Percentiles rank a stretch among this genome's conserved stretches.
Conservation (phyloP, 2,888 invertebrate species). For the Pollenia griseotomentosa region DNA sequence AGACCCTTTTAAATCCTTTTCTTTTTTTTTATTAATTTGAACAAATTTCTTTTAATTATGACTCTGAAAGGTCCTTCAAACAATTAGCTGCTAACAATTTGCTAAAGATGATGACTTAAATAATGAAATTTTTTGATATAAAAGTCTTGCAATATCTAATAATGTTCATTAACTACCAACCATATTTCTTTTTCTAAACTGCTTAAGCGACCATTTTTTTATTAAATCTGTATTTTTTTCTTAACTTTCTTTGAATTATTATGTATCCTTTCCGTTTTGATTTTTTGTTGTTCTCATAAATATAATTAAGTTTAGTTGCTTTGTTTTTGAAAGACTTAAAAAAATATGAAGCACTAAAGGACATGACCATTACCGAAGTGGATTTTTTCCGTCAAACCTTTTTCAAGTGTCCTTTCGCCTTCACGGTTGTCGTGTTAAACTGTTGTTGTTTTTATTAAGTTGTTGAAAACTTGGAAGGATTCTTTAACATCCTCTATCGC, state of each 20-base stretch:
- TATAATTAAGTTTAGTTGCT: constrained; percentile 61
- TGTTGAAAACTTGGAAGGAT: constrained; percentile 55
- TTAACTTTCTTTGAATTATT: not conserved
- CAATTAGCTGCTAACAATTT: constrained; percentile 55
- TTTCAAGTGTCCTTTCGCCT: not conserved
- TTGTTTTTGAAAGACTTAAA: not conserved
- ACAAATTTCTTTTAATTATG: constrained; percentile 27
- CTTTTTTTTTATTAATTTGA: not conserved
- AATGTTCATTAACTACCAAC: not conserved
- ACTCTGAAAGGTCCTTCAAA: constrained; percentile 47
- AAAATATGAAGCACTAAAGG: constrained; percentile 38
- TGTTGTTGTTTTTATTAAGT: constrained; percentile 48
- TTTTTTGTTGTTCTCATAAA: constrained; percentile 36
- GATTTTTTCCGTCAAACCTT: constrained; percentile 30
- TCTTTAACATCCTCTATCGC: constrained; percentile 22
- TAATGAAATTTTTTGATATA: constrained; percentile 17
- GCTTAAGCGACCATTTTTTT: constrained; percentile 21
- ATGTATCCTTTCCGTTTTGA: not conserved
- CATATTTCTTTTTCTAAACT: constrained; percentile 2
- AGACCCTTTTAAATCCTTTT: too few relatives aligned
- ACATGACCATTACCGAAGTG: constrained; percentile 34
- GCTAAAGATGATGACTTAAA: constrained; percentile 29
- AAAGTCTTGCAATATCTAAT: constrained; percentile 31
- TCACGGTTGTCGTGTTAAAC: constrained; percentile 29
- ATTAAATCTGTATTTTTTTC: not conserved